A percentile compares a stretch with the other conserved stretches of the same genome.
Evolutionary conservation across 2,888 invertebrate genomes (phyloP).

Genomic region (Caenorhabditis sp.): DNA sequence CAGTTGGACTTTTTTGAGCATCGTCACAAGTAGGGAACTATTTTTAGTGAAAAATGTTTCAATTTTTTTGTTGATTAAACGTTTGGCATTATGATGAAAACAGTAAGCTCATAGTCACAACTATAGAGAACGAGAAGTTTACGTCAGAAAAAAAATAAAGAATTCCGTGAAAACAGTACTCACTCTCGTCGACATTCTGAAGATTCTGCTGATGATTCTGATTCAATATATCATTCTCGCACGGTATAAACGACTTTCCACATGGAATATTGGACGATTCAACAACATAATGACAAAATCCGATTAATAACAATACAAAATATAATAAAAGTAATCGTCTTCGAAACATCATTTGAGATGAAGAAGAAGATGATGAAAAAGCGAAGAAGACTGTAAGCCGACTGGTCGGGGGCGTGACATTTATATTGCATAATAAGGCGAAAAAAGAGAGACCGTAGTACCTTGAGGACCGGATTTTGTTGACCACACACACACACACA

Average conservation of each 20-base stretch:
- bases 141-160: too few relatives aligned
- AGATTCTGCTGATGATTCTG: slow-evolving; percentile 25
- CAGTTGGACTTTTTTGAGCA: too few relatives aligned
- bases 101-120: too few relatives aligned
- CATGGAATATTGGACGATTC: slow-evolving; percentile 60
- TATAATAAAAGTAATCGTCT: slow-evolving; percentile 31
- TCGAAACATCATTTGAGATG: slow-evolving; percentile 23
- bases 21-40: too few relatives aligned
- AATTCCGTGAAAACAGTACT: not conserved
- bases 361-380: slow-evolving; percentile 4
- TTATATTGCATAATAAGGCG: slow-evolving; percentile 40
- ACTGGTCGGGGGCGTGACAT: slow-evolving; percentile 31
- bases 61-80: too few relatives aligned
- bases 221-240: slow-evolving; percentile 54
- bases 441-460: slow-evolving; percentile 32
- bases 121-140: too few relatives aligned
- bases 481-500: not conserved
- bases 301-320: not conserved
- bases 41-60: too few relatives aligned
- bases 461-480: slow-evolving; percentile 4
- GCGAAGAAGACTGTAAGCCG: not conserved
- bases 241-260: slow-evolving; percentile 65
- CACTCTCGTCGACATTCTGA: slow-evolving; percentile 30
- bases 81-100: too few relatives aligned
- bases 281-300: slow-evolving; percentile 4